phyloP scores from a whole-genome alignment of 2,113 vertebrate genomes.

The Bostrychus sinensis region DNA sequence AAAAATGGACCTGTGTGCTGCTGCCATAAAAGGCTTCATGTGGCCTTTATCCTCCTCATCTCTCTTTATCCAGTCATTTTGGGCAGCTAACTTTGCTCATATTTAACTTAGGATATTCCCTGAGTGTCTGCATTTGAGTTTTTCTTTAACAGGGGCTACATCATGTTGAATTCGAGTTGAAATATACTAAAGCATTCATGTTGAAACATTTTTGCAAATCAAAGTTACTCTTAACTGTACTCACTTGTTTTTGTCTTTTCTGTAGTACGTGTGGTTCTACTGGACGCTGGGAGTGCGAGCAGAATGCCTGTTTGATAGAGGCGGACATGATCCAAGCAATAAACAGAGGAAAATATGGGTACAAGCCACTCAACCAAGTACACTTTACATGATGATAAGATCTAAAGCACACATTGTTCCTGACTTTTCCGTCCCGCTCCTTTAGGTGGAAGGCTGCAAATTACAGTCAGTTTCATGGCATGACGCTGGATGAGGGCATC shows the following conservation, averaged over 20 bases:
- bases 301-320: constrained; percentile 89
- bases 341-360: constrained; percentile 90
- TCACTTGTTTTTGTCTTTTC: neutral
- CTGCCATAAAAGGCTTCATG: constrained; percentile 70
- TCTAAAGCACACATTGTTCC: neutral
- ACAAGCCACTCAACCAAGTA: constrained; percentile 30
- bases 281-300: constrained; percentile 90
- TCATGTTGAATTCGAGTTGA: too few relatives aligned
- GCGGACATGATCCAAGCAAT: constrained; percentile 83
- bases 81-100: constrained; percentile 18
- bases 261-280: constrained; percentile 85
- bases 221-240: neutral
- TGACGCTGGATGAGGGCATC: constrained; percentile 93
- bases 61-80: constrained; percentile 7
- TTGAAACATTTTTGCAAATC: neutral
- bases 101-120: constrained; percentile 51
- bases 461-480: constrained; percentile 92
- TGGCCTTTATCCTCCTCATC: constrained; percentile 24
- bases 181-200: neutral
- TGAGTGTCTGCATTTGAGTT: constrained; percentile 10
- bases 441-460: constrained; percentile 91
- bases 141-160: neutral
- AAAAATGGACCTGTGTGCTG: constrained; percentile 61
- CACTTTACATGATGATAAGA: neutral
- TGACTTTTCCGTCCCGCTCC: constrained; percentile 6